Evolutionary conservation across 2,113 vertebrate species (phyloP).

Genomic region (Piaya cayana): DNA sequence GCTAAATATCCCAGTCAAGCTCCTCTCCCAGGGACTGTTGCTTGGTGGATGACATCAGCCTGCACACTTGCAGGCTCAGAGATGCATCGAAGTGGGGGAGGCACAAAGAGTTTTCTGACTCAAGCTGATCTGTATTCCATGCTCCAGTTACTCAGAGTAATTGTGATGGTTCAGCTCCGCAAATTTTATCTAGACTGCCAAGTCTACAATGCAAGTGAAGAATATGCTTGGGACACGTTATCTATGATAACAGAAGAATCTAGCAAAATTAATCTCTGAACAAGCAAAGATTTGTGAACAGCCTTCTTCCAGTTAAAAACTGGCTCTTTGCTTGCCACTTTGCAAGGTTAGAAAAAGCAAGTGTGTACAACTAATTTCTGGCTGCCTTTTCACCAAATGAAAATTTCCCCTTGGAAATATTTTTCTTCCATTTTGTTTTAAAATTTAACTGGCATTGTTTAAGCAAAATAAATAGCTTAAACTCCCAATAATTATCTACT

Average conservation of each 20-base stretch:
- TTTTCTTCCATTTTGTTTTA: not conserved
- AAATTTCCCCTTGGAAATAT: not conserved
- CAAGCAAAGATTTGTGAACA: not conserved
- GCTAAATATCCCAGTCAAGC: conserved; percentile 25
- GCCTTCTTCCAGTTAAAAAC: not conserved
- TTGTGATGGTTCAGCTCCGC: not conserved
- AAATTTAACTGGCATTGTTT: not conserved
- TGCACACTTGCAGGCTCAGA: conserved; percentile 23
- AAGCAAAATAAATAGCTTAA: not conserved
- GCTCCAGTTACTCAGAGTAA: conserved; percentile 50
- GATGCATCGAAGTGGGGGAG: conserved; percentile 36
- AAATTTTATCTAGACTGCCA: not conserved
- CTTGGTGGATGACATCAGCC: conserved; percentile 52
- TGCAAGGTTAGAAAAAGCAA: not conserved
- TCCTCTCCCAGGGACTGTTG: conserved; percentile 44
- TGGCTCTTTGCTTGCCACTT: not conserved
- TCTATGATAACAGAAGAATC: not conserved
- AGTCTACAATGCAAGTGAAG: not conserved
- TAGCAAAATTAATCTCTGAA: not conserved
- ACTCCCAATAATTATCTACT: not conserved
- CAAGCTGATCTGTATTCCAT: conserved; percentile 41
- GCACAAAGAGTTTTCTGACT: conserved; percentile 59
- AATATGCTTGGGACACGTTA: not conserved
- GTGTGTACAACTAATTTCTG: not conserved
- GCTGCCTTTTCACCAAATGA: not conserved